Base-by-base conservation (phyloP, 2,113 vertebrate species). In the Chrysemys picta region DNA sequence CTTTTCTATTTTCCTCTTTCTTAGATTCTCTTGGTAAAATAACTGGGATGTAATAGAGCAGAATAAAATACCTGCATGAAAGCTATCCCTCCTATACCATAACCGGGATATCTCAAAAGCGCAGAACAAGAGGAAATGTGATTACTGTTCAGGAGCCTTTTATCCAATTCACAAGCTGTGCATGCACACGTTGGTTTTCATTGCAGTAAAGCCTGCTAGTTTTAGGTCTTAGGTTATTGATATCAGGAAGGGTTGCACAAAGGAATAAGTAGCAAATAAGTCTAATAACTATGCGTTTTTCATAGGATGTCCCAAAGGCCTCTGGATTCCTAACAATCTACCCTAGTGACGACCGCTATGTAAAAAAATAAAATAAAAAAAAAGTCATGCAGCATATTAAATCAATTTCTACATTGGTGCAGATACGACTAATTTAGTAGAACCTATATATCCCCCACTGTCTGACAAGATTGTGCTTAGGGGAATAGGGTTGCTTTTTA, bases 1-100 rank as follows among this genome's bases (percentile, higher is more conserved):
- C 0, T 12, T 54, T 82, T 56, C 80, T 45, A n/a, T 27, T 84
- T 0, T 0, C 0, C 9, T 35, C 50, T 25, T 57, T 54, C 52
- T 72, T 80, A 84, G 69, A 2, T 75, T 2, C 0, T 29, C 16
- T 42, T 84, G 59, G 21, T 82, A 56, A 88, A 90, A 38, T 22
- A 76, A 56, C 10, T 19, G 10, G 6, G 22, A 59, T 24, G 27
- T 45, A 27, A 14, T 8, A 22, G 21, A 91, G 35, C 56, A 78
- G 85, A 91, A 0, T 0, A 0, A 62, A 91, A 78, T 17, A 49
- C 5, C 21, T 78, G 72, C 38, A 11, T 11, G 38, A 75, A 65
- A n/a, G 31, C 62, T n/a, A 65, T 65, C 31, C 62, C 62, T 65
- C 31, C 62, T 65, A n/a, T 35, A 85, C 50, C 50, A 52, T 31